Evolutionary conservation across 2,113 vertebrate species (phyloP), one percentile per base, ranked within the genome.

Genomic region (Salminus brasiliensis): DNA sequence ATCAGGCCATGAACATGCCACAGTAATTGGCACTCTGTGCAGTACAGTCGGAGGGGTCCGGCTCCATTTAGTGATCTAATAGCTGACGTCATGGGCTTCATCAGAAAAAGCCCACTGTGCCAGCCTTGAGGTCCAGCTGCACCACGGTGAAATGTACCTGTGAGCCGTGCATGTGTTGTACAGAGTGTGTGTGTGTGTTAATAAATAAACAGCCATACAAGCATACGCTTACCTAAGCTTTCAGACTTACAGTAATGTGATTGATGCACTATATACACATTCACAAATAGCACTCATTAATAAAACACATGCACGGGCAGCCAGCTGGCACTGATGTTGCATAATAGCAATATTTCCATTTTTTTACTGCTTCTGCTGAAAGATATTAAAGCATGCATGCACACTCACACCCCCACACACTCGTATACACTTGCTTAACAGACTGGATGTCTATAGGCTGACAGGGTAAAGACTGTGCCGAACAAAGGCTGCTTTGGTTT

Each of bases 401-500:
- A 80, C 78, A 80, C 59, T 74, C 25, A 62, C 55, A 34, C 43
- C 62, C 78, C 53, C 78, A 65, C 70, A 57, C 36, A 29, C 49
- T 72, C 47, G 75, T 47, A 77, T 59, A 57, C 29, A 53, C 69
- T 62, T 10, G 67, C 81, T 88, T 86, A 83, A 87, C 85, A 82
- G 83, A 65, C 67, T 79, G 72, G 79, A 73, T 85, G 87, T 89
- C 86, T 78, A 79, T 85, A 36, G 86, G 78, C 80, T 82, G 79
- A 89, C 77, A 74, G 81, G 85, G 81, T 67, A 67, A 86, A 87
- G 78, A 69, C 78, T 71, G 76, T 11, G 47, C 21, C 30, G 85
- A 91, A 90, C 90, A 92, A 91, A 92, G 74, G 83, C 63, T 36
- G 85, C 85, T 87, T 88, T 72, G 32, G 82, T 79, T 76, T 83